Percentiles rank a stretch among this genome's conserved stretches.
Conservation (phyloP, 2,888 invertebrate species). For the Nowickia ferox region DNA sequence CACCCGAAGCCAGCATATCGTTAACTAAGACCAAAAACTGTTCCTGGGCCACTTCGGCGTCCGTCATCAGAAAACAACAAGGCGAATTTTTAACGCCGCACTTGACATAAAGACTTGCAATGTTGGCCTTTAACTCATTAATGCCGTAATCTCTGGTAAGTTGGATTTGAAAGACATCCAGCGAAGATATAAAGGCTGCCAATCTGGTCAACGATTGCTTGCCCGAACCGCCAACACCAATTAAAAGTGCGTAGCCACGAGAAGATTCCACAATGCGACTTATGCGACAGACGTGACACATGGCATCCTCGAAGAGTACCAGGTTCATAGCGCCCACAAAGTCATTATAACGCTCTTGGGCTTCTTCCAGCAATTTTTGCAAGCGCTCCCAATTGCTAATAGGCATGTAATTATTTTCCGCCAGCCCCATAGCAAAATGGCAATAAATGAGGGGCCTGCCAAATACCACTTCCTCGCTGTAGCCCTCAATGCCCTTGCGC, state of each 20-base stretch:
- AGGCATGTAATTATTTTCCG: slow-evolving; percentile 95
- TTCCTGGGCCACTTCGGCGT: slow-evolving; percentile 95
- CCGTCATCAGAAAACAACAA: slow-evolving; percentile 95
- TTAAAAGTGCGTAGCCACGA: slow-evolving; percentile 94
- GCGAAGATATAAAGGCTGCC: slow-evolving; percentile 93
- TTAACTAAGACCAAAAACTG: slow-evolving; percentile 95
- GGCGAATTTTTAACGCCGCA: slow-evolving; percentile 93
- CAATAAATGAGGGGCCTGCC: slow-evolving; percentile 93
- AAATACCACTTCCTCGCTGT: slow-evolving; percentile 89
- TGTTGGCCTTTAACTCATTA: slow-evolving; percentile 89
- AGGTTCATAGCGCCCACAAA: slow-evolving; percentile 95
- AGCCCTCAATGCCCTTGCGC: slow-evolving; percentile 90
- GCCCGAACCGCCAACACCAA: slow-evolving; percentile 97
- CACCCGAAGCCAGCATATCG: slow-evolving; percentile 96
- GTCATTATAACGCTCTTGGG: slow-evolving; percentile 93
- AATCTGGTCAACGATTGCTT: slow-evolving; percentile 95
- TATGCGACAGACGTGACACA: slow-evolving; percentile 95
- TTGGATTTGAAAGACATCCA: slow-evolving; percentile 97
- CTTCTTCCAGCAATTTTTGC: slow-evolving; percentile 90
- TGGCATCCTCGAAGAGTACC: slow-evolving; percentile 97
- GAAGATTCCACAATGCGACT: slow-evolving; percentile 96
- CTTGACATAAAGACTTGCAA: slow-evolving; percentile 91
- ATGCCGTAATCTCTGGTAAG: slow-evolving; percentile 94
- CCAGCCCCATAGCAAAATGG: slow-evolving; percentile 95
- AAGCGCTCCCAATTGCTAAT: slow-evolving; percentile 89